Evolutionary conservation across 2,888 invertebrate genomes (phyloP), one percentile per base, ranked within the genome.

Genomic region (Melipona beecheii): DNA sequence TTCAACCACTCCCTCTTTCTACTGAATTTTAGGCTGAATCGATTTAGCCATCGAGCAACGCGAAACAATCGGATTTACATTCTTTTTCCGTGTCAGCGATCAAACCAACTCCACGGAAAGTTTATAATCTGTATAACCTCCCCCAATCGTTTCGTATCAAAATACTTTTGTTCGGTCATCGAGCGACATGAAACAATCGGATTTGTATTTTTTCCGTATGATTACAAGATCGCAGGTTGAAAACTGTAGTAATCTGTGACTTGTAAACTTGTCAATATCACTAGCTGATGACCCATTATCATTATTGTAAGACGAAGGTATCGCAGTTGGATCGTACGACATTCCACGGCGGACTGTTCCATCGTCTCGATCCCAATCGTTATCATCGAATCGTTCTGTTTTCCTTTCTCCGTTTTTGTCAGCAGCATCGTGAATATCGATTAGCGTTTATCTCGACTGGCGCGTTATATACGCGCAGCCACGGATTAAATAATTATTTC

Each of bases 401-500:
- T 82, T 69, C 64, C 52, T 27, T 2, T 73, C 3, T 31, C 31
- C 31, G 31, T 3, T 31, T 73, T 78, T 50, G 56, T 79, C 79
- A 11, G 19, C 19, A 19, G 24, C 43, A 75, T 80, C 82, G 62
- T 19, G 69, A 64, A 58, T 81, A 82, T 73, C 50, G 81, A 81
- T 81, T 65, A 56, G 17, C 52, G 72, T 81, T 81, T 81, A 81
- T 75, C 81, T 65, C 62, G 50, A 54, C 24, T 65, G 31, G 31
- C 31, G 31, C 2, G 64, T 36, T 50, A 19, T 43, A n/a, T 50
- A 75, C 65, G 66, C 65, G 66, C 60, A 50, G 82, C 27, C n/a
- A 27, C 27, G 24, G 66, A 75, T n/a, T n/a, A n/a, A n/a, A 58
- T 70, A 62, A 84, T 83, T 83, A 64, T 71, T 78, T 68, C 62